Conservation (phyloP, 2,113 vertebrate species). For the Capreolus pygargus region DNA sequence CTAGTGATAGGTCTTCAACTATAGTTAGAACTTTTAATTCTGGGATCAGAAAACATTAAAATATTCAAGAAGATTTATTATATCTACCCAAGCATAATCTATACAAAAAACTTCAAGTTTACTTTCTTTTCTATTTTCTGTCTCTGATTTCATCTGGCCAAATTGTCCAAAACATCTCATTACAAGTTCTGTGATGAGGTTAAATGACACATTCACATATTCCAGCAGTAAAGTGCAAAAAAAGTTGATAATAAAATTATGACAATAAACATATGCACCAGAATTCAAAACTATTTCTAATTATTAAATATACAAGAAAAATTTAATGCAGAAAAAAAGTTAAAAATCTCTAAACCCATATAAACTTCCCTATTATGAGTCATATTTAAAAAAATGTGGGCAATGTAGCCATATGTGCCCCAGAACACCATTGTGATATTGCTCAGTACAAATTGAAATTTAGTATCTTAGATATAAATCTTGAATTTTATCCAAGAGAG, state of each 20-base stretch:
- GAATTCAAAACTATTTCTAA: background rate
- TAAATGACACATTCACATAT: background rate
- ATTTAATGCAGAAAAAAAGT: background rate
- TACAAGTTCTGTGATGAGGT: background rate
- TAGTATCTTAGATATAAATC: background rate
- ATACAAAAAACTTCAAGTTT: background rate
- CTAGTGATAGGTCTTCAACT: background rate
- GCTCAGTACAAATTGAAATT: background rate
- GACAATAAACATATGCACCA: background rate
- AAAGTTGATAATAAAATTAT: background rate
- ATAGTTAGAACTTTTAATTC: background rate
- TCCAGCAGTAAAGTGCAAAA: background rate
- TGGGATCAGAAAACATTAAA: background rate
- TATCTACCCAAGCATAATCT: background rate
- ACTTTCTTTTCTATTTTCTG: background rate
- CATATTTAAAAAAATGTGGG: background rate
- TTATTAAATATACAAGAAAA: background rate
- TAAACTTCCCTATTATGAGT: background rate
- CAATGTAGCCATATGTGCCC: background rate
- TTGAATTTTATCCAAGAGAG: background rate
- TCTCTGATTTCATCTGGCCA: background rate
- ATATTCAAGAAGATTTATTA: background rate
- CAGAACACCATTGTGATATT: background rate
- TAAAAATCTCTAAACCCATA: background rate
- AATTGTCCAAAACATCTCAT: background rate